Base-by-base conservation (phyloP, 2,888 invertebrate species). In the Nipponacmea schrenckii region DNA sequence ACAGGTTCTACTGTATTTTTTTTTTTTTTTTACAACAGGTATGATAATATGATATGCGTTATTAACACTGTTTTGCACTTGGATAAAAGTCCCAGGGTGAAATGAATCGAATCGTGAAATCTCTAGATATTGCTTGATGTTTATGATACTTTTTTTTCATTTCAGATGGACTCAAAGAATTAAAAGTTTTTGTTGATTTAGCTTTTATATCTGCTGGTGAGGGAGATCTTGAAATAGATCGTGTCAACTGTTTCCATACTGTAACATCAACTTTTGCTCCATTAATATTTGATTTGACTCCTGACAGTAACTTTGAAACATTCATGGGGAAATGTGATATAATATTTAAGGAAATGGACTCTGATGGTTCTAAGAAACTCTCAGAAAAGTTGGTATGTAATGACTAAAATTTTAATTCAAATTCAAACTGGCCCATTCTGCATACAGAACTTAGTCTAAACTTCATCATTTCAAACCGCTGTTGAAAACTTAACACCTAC, bases 211-310 rank as follows among this genome's bases (percentile, higher is more conserved):
- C 81, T 7, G 83, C 84, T 31, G 85, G 85, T 7, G 83, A 84
- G 68, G 83, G 81, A 17, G 83, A 80, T 45, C 67, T 83, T 71
- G 84, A 85, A 65, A 83, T 85, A 2, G 75, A 70, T 20, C 79
- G 79, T 69, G 86, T 86, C n/a, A 81, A 82, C 68, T 83, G 81
- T 72, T 79, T 87, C 3, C 84, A 85, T 69, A 78, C 84, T 5
- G 85, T 86, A 7, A 84, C 83, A 14, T 84, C 81, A 7, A 87
- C 85, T 39, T 87, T 82, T 74, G 81, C 86, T 26, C 84, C 87
- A 14, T 80, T 87, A 31, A 86, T 87, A 56, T 87, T 86, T 77
- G 83, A 85, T 65, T 74, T 85, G 17, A 68, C 79, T 15, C 44
- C 71, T 39, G 62, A 74, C 5, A 75, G 74, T 62, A 81, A 75